Base-by-base conservation (phyloP, 1,140 invertebrate species). In the Mamestra configurata region DNA sequence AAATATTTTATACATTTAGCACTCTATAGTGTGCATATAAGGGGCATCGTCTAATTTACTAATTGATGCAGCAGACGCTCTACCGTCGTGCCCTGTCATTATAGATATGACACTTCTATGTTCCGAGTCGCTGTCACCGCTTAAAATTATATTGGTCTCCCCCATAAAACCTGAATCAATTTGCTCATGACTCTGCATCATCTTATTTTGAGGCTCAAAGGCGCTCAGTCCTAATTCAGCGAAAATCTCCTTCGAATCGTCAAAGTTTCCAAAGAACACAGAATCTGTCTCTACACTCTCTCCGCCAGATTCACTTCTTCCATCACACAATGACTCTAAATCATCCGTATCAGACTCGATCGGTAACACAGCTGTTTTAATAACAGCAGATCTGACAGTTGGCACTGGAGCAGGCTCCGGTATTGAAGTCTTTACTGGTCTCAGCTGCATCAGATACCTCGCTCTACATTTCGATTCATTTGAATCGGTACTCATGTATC, bases 231-330 rank as follows among this genome's bases (percentile, higher is more conserved):
- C 89, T 61, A 94, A 86, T 76, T 94, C 93, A 27, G 90, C 88
- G 15, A 91, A 86, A 55, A 93, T 83, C 79, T 93, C 86, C 24
- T 92, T 93, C 1, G 92, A 90, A 84, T 95, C 97, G 82, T 94
- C 93, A 89, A 95, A 96, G 93, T 95, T 96, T 72, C 94, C 97
- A 84, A 97, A 97, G 84, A 98, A 97, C 8, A 98, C 97, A n/a
- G 97, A 98, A 92, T 98, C 97, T 0, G 97, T 98, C 77, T 97
- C 97, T 15, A 98, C 96, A 89, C 97, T 98, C 87, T 98, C 97
- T 6, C 97, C 97, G 0, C 97, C 97, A 24, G 97, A 98, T 92
- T 98, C 97, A 88, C 97, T 98, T 57, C 96, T 96, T 5, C 97
- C 97, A 80, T 97, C 97, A 37, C 96, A 95, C 8, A 94, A 76